Base-by-base conservation (phyloP, 2,888 invertebrate species). In the Pyralis farinalis region DNA sequence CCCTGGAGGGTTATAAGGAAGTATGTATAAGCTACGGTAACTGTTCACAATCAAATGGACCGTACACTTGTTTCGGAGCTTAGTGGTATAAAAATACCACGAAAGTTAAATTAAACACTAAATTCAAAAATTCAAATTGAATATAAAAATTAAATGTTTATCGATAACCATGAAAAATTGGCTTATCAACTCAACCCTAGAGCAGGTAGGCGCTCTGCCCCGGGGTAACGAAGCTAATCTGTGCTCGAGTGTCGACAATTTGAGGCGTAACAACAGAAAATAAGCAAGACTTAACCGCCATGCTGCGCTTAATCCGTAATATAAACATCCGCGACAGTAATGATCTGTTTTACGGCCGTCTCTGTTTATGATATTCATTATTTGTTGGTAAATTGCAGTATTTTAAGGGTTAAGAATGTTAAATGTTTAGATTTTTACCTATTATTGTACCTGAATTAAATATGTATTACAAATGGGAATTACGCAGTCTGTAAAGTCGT, bases 201-300 rank as follows among this genome's bases (percentile, higher is more conserved):
- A 41, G 39, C 71, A 80, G 77, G 81, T 80, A 73, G 73, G 63
- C 64, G 70, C 69, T 70, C 63, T 67, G 75, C 79, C 68, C 72
- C 75, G 71, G 82, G 80, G 82, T 87, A 88, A 88, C 87, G 87
- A 88, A 88, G 87, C 86, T 86, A 88, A 88, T 88, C 87, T 85
- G 86, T 76, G 65, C 82, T 87, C 85, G 74, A 88, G 86, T 88
- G 87, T 85, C 87, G 86, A 87, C 87, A 87, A 88, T 88, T 88
- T 85, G 84, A 81, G 73, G 71, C 75, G 77, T 68, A 88, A 88
- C 87, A 88, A 88, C 86, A 79, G 79, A 83, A 86, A 87, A 88
- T 86, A 87, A 86, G 79, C 80, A 74, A 69, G 72, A 63, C 67
- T 70, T 63, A 64, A 69, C 73, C 63, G 58, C 60, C 55, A 60